Base-by-base conservation (phyloP, 2,888 invertebrate genomes). In the Oxyscelio sp. region DNA sequence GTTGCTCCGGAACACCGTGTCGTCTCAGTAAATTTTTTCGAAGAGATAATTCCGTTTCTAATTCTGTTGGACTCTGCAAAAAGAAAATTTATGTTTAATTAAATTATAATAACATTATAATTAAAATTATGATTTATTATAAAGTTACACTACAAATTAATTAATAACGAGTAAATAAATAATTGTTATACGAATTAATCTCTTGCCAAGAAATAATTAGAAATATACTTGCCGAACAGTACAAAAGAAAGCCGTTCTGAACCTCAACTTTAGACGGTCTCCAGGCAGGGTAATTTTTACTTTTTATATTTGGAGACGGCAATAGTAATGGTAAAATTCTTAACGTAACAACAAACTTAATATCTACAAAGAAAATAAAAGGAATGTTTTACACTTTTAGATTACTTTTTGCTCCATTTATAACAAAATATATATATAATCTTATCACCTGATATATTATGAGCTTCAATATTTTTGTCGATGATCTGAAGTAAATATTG, bases 231-330 rank as follows among this genome's bases (percentile, higher is more conserved):
- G 52, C 74, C 11, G 52, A 9, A 17, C 40, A 40, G n/a, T 78
- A 38, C 22, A 78, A 61, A 27, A 78, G 38, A 21, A 68, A 78
- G 4, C 61, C 59, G 43, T 78, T 78, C 27, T 78, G 78, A 8
- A 54, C 70, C 58, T 78, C 68, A 8, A 17, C 54, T 78, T 78
- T 78, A 0, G 61, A 54, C 5, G 61, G 43, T 45, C n/a, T 59
- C 70, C 78, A 78, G 13, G 31, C 4, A 19, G 58, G 34, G 1
- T 22, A 11, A 22, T 50, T 50, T 11, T 50, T 50, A 8, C 1
- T 50, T 50, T 50, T 50, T 21, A 50, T 22, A 22, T 21, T 50
- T 50, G 50, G 50, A 50, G 22, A 11, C 22, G 45, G 45, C 15
- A 45, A 45, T 45, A 50, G 21, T 13, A 50, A 50, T 19, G 50